Conservation (phyloP, 2,113 vertebrate genomes). For the Colinus virginianus region DNA sequence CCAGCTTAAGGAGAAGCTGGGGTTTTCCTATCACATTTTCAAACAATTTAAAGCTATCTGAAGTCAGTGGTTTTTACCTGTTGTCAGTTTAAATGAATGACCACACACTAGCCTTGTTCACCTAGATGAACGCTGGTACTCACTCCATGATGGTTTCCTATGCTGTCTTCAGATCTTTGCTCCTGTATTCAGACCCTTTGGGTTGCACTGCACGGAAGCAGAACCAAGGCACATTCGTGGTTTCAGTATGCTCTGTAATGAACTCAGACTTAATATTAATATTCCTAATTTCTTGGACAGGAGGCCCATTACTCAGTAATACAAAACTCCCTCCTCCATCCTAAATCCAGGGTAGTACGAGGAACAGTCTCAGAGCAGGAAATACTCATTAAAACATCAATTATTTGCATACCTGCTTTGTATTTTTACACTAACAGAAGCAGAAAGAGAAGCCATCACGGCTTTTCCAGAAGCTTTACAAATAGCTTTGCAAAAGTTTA, state of each 20-base stretch:
- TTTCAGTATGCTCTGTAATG: background rate
- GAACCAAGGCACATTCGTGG: background rate
- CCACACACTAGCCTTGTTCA: background rate
- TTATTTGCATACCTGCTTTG: background rate
- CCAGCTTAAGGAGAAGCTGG: background rate
- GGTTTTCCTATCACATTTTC: background rate
- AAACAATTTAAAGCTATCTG: background rate
- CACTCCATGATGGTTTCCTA: background rate
- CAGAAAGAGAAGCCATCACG: background rate
- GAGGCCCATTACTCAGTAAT: background rate
- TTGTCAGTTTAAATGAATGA: background rate
- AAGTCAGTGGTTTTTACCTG: background rate
- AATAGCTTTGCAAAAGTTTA: slow-evolving; percentile 6
- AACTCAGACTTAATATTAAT: background rate
- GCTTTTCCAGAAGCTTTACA: background rate
- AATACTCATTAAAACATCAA: background rate
- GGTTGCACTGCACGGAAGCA: background rate
- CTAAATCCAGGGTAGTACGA: background rate
- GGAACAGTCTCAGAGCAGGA: background rate
- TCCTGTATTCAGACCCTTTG: background rate
- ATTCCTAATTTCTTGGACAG: background rate
- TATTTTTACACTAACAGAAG: background rate
- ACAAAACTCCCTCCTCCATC: background rate
- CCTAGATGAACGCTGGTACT: background rate
- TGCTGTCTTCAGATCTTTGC: background rate